Conservation (phyloP, 2,888 invertebrate species). For the Eristalis intricaria region DNA sequence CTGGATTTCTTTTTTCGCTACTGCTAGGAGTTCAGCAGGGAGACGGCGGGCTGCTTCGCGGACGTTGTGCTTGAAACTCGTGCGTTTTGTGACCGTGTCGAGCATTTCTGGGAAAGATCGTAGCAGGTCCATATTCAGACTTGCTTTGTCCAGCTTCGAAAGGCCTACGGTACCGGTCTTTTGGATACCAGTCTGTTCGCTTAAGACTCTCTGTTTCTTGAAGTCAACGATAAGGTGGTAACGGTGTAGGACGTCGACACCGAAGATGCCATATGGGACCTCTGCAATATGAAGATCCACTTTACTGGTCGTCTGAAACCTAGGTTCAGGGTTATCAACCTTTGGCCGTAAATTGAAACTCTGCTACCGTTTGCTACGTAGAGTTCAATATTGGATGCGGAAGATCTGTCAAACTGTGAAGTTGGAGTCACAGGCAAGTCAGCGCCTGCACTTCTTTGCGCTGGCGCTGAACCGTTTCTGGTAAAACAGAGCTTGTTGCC, state of each 20-base stretch:
- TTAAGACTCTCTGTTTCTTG: neutral
- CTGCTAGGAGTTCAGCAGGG: neutral
- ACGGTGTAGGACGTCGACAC: conserved; percentile 3
- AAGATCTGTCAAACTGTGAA: conserved; percentile 1
- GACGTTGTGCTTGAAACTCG: too few species aligned
- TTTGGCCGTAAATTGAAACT: conserved; percentile 5
- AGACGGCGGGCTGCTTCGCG: too few species aligned
- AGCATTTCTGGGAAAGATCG: neutral
- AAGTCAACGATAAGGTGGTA: conserved; percentile 14
- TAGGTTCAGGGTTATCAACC: conserved; percentile 1
- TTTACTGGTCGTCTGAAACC: neutral
- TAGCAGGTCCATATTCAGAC: neutral
- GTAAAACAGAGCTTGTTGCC: conserved; percentile 13
- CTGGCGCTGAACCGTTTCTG: conserved; percentile 16
- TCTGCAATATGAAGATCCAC: conserved; percentile 19
- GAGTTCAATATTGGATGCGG: neutral
- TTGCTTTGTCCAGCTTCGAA: neutral
- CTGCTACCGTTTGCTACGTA: conserved; percentile 11
- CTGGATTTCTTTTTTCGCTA: conserved; percentile 11
- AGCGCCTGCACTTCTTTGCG: conserved; percentile 36
- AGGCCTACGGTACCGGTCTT: too few species aligned
- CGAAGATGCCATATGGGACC: conserved; percentile 17
- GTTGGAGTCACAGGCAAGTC: too few species aligned
- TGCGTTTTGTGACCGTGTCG: neutral
- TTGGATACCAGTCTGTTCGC: conserved; percentile 4